Conservation (phyloP, 2,888 invertebrate species). For the Mesodorylaimus sp. region DNA sequence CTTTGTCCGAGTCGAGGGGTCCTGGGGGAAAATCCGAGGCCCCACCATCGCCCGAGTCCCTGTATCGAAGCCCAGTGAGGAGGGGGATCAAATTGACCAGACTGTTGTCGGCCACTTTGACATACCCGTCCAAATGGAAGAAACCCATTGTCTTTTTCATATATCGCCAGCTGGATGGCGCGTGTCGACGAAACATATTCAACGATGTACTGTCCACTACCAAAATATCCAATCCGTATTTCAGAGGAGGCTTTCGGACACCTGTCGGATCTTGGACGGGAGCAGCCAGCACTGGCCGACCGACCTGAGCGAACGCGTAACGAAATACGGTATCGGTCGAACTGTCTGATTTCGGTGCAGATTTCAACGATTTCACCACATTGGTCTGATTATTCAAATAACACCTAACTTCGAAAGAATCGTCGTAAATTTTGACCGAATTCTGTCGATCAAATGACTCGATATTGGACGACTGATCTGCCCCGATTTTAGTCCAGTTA, state of each 20-base stretch:
- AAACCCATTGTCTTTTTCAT: conserved; percentile 45
- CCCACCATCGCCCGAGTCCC: too few relatives aligned
- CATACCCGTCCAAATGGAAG: conserved; percentile 63
- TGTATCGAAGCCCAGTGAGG: conserved; percentile 43
- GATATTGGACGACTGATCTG: background rate
- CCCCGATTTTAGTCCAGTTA: background rate
- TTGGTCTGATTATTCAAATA: too few relatives aligned
- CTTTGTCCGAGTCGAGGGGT: background rate
- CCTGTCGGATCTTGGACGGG: background rate
- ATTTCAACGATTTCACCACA: too few relatives aligned
- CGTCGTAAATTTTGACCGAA: background rate
- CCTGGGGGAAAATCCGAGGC: too few relatives aligned
- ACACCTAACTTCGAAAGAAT: conserved; percentile 1
- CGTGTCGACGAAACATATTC: conserved; percentile 1
- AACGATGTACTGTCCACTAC: background rate
- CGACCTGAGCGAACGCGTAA: conserved; percentile 2
- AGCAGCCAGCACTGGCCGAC: background rate
- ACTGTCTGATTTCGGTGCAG: too few relatives aligned
- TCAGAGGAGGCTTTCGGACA: too few relatives aligned
- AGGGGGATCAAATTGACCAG: conserved; percentile 67
- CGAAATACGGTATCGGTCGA: background rate
- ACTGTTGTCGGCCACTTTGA: conserved; percentile 78
- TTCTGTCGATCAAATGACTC: background rate
- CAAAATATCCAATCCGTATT: background rate
- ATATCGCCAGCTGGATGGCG: conserved; percentile 23